phyloP scores from a whole-genome alignment of 2,888 invertebrate genomes.

The Pseudoips prasinana region DNA sequence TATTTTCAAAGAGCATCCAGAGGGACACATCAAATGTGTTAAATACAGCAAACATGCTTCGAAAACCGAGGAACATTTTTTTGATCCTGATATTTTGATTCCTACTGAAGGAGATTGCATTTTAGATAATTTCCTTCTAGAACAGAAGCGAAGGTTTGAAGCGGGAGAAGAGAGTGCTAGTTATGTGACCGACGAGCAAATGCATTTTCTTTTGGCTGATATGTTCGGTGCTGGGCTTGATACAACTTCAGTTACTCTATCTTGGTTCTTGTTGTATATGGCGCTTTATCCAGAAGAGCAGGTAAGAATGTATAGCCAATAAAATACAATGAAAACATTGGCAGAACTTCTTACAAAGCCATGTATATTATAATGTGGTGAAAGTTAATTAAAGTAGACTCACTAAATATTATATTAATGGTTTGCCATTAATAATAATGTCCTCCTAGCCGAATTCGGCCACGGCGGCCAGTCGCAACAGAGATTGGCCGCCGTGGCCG shows the following conservation, averaged over 20 bases:
- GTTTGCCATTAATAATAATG: too few species aligned
- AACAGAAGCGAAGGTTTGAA: conserved; percentile 78
- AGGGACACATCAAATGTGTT: conserved; percentile 68
- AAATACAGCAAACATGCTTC: conserved; percentile 63
- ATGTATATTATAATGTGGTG: too few species aligned
- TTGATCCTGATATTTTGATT: conserved; percentile 63
- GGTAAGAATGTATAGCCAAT: too few species aligned
- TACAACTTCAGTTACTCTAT: conserved; percentile 89
- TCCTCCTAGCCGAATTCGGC: too few species aligned
- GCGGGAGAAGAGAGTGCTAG: conserved; percentile 61
- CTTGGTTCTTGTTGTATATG: conserved; percentile 92
- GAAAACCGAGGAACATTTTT: conserved; percentile 61
- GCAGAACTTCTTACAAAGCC: too few species aligned
- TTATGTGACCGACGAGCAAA: conserved; percentile 85
- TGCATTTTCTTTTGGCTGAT: conserved; percentile 89
- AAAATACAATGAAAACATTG: too few species aligned
- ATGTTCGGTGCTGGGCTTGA: conserved; percentile 94
- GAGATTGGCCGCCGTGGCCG: too few species aligned
- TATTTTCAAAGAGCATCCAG: conserved; percentile 58
- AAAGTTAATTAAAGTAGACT: too few species aligned
- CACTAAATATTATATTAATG: too few species aligned
- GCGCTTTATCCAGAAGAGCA: conserved; percentile 85
- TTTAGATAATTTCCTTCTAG: conserved; percentile 84
- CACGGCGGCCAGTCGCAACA: too few species aligned
- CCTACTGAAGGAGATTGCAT: conserved; percentile 77